Evolutionary conservation across 1,140 invertebrate species (phyloP).

Genomic region (Riptortus pedestris): DNA sequence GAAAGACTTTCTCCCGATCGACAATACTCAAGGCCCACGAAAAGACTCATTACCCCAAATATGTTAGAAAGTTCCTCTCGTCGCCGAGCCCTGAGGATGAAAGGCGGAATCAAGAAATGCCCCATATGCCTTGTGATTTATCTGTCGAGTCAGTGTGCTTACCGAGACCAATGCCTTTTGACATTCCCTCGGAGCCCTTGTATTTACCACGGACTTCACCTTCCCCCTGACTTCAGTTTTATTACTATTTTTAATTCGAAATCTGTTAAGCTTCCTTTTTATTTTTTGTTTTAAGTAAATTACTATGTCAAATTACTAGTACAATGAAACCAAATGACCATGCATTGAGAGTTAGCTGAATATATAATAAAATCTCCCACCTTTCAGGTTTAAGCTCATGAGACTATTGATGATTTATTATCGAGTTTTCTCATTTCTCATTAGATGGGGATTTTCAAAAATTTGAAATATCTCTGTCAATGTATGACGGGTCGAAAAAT

Average conservation of each 20-base stretch:
- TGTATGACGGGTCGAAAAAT: too few species aligned
- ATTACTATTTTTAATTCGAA: conserved; percentile 11
- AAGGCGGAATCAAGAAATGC: conserved; percentile 29
- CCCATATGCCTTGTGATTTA: conserved; percentile 31
- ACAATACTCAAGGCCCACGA: conserved; percentile 84
- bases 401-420: too few species aligned
- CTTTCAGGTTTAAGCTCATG: too few species aligned
- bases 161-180: conserved; percentile 28
- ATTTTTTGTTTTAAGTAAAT: too few species aligned
- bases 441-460: too few species aligned
- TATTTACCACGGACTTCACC: conserved; percentile 29
- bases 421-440: too few species aligned
- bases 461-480: too few species aligned
- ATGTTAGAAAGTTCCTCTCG: conserved; percentile 72
- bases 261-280: not conserved
- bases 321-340: too few species aligned
- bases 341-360: too few species aligned
- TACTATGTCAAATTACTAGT: too few species aligned
- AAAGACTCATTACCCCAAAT: conserved; percentile 83
- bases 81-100: conserved; percentile 73
- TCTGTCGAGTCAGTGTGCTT: conserved; percentile 31
- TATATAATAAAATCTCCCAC: too few species aligned
- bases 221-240: conserved; percentile 27
- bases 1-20: conserved; percentile 78
- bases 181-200: conserved; percentile 20